Evolutionary conservation across 2,113 vertebrate genomes (phyloP).

Genomic region (Excalfactoria chinensis): DNA sequence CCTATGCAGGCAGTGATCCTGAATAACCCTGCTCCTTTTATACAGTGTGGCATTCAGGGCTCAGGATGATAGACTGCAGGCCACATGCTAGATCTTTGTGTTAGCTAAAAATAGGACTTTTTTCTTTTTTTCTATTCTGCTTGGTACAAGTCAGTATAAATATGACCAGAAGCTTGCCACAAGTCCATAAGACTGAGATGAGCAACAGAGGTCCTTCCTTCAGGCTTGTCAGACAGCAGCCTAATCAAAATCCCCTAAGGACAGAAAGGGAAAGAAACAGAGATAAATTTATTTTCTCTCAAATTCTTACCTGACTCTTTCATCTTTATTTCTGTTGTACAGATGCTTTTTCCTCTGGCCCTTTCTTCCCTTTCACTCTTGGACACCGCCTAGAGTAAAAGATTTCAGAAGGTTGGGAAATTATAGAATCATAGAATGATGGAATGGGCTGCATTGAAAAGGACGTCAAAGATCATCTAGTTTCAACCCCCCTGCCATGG

Average conservation of each 20-base stretch:
- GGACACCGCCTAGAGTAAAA: neutral
- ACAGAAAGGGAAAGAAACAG: neutral
- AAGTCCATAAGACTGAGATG: conserved; percentile 37
- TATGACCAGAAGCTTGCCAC: conserved; percentile 53
- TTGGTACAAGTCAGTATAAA: conserved; percentile 38
- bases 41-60: neutral
- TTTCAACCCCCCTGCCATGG: no score
- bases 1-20: conserved; percentile 18
- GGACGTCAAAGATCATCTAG: no score
- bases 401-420: conserved; percentile 22
- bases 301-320: neutral
- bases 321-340: neutral
- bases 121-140: neutral
- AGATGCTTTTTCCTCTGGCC: neutral
- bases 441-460: no score
- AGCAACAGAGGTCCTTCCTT: conserved; percentile 42
- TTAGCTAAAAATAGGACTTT: conserved; percentile 52
- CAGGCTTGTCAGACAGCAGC: conserved; percentile 15
- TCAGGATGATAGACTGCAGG: conserved; percentile 50
- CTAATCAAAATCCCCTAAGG: conserved; percentile 22
- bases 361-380: neutral
- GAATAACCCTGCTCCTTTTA: conserved; percentile 48
- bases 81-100: conserved; percentile 42
- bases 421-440: no score
- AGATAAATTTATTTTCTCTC: neutral